phyloP scores from a whole-genome alignment of 2,113 vertebrate species.

The Polyodon spathula region DNA sequence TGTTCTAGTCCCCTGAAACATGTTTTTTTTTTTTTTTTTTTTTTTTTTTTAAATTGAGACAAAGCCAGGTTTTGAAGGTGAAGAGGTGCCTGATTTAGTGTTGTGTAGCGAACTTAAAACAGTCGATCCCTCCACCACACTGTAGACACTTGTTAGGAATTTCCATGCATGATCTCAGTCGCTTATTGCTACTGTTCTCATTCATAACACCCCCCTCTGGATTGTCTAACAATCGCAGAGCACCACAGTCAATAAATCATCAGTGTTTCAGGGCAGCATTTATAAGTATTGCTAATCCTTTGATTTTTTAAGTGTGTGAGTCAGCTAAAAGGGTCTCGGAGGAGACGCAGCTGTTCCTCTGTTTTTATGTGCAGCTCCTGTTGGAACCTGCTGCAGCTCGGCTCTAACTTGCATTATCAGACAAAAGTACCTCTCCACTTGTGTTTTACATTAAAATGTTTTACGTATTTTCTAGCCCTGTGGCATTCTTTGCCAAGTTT shows the following conservation, averaged over 20 bases:
- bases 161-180: background rate
- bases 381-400: constrained; percentile 33
- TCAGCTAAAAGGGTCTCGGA: constrained; percentile 22
- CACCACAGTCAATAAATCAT: constrained; percentile 39
- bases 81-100: no score
- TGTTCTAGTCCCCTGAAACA: no score
- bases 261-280: constrained; percentile 31
- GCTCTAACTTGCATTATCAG: constrained; percentile 25
- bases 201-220: constrained; percentile 3
- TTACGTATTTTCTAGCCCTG: constrained; percentile 30
- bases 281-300: constrained; percentile 30
- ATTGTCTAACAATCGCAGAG: constrained; percentile 15
- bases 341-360: constrained; percentile 33
- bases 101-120: no score
- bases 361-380: constrained; percentile 37
- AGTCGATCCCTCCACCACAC: no score
- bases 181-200: constrained; percentile 6
- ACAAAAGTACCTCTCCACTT: constrained; percentile 12
- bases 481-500: constrained; percentile 18
- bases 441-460: constrained; percentile 24
- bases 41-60: no score
- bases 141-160: background rate
- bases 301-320: constrained; percentile 37
- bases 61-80: no score
- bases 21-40: no score